Evolutionary conservation across 2,888 invertebrate genomes (phyloP).

Genomic region (Drosophila infuscata): DNA sequence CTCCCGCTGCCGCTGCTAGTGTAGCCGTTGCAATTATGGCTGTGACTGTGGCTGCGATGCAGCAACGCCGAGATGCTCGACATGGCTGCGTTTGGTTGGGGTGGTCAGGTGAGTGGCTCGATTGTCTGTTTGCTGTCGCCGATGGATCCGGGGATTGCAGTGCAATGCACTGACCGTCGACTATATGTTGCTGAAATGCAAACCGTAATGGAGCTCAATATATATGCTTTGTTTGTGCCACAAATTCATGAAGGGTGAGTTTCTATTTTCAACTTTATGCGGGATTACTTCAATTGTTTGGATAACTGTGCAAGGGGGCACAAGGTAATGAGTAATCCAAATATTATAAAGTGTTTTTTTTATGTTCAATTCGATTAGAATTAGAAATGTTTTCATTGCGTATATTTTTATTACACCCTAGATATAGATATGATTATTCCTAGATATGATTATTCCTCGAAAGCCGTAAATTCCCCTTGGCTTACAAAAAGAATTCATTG

Average conservation of each 20-base stretch:
- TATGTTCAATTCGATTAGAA: constrained; percentile 9
- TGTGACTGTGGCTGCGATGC: constrained; percentile 69
- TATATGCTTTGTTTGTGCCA: constrained; percentile 61
- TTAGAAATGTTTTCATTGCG: background rate
- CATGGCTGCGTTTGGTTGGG: constrained; percentile 43
- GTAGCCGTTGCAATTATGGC: constrained; percentile 64
- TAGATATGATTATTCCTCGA: constrained; percentile 4
- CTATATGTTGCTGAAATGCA: constrained; percentile 59
- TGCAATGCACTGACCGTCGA: constrained; percentile 41
- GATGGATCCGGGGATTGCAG: background rate
- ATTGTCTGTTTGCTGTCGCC: constrained; percentile 8
- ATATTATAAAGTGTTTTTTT: background rate
- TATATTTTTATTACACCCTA: background rate
- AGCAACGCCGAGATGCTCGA: constrained; percentile 73
- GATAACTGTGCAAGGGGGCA: background rate
- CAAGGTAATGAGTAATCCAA: constrained; percentile 19
- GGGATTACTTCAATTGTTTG: constrained; percentile 1
- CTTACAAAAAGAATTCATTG: background rate
- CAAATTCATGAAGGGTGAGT: background rate
- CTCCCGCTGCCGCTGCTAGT: constrained; percentile 64
- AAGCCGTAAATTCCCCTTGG: background rate
- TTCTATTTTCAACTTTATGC: background rate
- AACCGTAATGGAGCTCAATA: constrained; percentile 72
- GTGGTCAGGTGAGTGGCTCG: constrained; percentile 13
- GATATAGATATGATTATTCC: constrained; percentile 2